phyloP scores from a whole-genome alignment of 2,797 vertebrate genomes.

The Micromesistius poutassou region DNA sequence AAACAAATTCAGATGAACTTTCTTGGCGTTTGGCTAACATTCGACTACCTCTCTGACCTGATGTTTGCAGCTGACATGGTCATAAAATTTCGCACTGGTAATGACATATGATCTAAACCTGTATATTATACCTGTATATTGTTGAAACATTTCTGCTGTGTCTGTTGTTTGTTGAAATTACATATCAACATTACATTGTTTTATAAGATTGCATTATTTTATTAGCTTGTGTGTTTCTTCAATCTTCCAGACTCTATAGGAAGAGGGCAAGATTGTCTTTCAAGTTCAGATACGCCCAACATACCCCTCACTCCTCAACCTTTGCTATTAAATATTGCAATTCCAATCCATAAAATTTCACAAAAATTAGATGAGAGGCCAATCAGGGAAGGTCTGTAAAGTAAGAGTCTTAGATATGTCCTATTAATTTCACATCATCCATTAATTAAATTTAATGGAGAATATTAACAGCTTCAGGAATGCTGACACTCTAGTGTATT shows the following conservation, averaged over 20 bases:
- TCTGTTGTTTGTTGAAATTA: too few relatives aligned
- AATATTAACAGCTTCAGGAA: not conserved
- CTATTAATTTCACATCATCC: not conserved
- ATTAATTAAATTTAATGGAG: not conserved
- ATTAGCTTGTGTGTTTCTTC: too few relatives aligned
- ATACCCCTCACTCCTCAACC: too few relatives aligned
- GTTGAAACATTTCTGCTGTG: too few relatives aligned
- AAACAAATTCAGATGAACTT: slow-evolving; percentile 72
- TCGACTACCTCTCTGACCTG: slow-evolving; percentile 83
- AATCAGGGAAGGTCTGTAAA: not conserved
- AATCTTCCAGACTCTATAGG: too few relatives aligned
- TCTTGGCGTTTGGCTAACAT: slow-evolving; percentile 74
- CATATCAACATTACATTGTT: too few relatives aligned
- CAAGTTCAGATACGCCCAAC: too few relatives aligned
- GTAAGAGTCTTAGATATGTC: too few relatives aligned
- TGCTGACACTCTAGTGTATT: not conserved
- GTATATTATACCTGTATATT: not conserved
- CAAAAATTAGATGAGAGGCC: not conserved
- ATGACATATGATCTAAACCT: not conserved
- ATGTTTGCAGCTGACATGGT: slow-evolving; percentile 80
- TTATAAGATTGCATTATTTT: too few relatives aligned
- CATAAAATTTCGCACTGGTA: slow-evolving; percentile 81
- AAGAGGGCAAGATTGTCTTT: too few relatives aligned
- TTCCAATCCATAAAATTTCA: too few relatives aligned
- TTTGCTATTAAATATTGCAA: too few relatives aligned